phyloP scores from a whole-genome alignment of 2,113 vertebrate species.

The human (Homo sapiens) region DNA sequence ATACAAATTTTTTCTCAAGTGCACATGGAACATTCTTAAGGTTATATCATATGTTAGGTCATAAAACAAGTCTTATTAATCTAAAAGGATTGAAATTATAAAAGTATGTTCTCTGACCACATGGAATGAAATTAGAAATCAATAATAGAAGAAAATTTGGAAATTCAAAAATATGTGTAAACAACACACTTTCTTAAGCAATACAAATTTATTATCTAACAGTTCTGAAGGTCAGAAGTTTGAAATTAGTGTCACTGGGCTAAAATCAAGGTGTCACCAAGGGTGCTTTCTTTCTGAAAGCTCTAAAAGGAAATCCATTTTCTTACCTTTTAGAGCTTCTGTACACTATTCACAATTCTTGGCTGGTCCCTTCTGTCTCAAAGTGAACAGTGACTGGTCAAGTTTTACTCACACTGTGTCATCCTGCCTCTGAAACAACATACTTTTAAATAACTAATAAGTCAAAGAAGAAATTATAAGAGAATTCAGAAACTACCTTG shows the following conservation, averaged over 20 bases:
- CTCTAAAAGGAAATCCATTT: too few relatives aligned
- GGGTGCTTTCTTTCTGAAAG: too few relatives aligned
- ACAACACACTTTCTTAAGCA: background rate
- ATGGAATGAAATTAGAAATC: background rate
- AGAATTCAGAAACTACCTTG: background rate
- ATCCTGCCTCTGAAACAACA: background rate
- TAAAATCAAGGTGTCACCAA: too few relatives aligned
- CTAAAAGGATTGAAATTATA: background rate
- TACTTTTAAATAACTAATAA: background rate
- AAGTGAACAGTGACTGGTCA: too few relatives aligned
- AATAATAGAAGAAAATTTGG: background rate
- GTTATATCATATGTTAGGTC: background rate
- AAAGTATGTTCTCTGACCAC: background rate
- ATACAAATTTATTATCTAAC: too few relatives aligned
- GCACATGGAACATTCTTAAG: background rate
- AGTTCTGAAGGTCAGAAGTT: too few relatives aligned
- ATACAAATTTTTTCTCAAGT: background rate
- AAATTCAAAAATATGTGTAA: background rate
- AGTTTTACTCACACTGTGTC: too few relatives aligned
- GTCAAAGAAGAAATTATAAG: background rate
- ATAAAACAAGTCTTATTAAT: slow-evolving; percentile 10
- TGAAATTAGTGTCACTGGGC: too few relatives aligned
- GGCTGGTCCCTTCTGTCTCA: too few relatives aligned
- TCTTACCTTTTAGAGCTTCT: too few relatives aligned
- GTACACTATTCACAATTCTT: too few relatives aligned